Evolutionary conservation across 2,888 invertebrate species (phyloP).

Genomic region (Eupithecia pulchellata): DNA sequence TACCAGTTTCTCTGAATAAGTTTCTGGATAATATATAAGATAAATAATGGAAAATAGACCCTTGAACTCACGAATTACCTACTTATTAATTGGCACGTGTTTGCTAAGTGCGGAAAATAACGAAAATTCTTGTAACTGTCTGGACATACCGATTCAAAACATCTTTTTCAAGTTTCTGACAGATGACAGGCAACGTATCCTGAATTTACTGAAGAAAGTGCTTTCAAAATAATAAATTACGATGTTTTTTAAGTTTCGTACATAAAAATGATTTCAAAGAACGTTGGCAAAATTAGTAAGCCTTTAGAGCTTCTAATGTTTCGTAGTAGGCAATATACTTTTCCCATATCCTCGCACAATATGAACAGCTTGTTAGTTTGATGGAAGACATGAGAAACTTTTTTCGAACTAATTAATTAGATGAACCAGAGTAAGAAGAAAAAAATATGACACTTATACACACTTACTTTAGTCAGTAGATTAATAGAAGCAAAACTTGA

Average conservation of each 20-base stretch:
- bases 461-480: neutral
- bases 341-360: neutral
- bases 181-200: neutral
- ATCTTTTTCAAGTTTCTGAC: too few species aligned
- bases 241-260: neutral
- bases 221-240: neutral
- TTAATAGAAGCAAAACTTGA: neutral
- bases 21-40: neutral
- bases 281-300: neutral
- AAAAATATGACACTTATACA: neutral
- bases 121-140: neutral
- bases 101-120: neutral
- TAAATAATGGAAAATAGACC: neutral
- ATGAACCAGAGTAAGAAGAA: neutral
- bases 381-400: constrained; percentile 39
- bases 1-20: neutral
- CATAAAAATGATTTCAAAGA: neutral
- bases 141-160: too few species aligned
- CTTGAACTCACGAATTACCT: neutral
- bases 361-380: constrained; percentile 21
- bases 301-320: neutral
- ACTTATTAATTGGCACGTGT: too few species aligned
- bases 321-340: too few species aligned
- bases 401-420: constrained; percentile 25
- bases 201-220: neutral